Percentiles rank a stretch among this genome's conserved stretches.
Evolutionary conservation across 2,113 vertebrate genomes (phyloP).

Genomic region (Oryzias celebensis): DNA sequence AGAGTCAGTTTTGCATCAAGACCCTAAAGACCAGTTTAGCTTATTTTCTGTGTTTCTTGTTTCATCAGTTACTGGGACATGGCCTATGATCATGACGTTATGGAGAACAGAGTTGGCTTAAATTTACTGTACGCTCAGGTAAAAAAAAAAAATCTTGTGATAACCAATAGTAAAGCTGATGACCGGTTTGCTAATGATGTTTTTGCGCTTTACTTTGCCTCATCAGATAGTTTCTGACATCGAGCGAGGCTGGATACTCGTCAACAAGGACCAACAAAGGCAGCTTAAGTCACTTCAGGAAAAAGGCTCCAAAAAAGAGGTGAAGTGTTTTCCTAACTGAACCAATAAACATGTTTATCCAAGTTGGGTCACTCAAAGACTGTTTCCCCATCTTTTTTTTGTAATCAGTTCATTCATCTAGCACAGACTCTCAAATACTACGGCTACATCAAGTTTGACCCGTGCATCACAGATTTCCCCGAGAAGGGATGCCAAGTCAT

Average conservation of each 20-base stretch:
- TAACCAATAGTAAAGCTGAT: no score
- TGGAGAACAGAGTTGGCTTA: slow-evolving; percentile 93
- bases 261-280: slow-evolving; percentile 95
- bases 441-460: slow-evolving; percentile 95
- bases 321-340: slow-evolving; percentile 40
- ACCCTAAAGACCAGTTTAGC: neutral
- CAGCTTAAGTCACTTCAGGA: slow-evolving; percentile 98
- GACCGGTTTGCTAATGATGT: no score
- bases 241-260: slow-evolving; percentile 93
- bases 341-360: slow-evolving; percentile 6
- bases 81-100: slow-evolving; percentile 90
- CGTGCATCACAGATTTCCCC: slow-evolving; percentile 95
- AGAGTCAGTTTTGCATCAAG: neutral
- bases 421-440: slow-evolving; percentile 97
- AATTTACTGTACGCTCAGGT: slow-evolving; percentile 96
- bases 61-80: slow-evolving; percentile 93
- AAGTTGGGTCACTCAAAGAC: neutral
- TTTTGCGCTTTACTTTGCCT: slow-evolving; percentile 17
- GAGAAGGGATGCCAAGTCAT: slow-evolving; percentile 97
- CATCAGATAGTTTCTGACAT: slow-evolving; percentile 93
- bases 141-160: slow-evolving; percentile 22
- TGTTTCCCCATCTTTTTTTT: neutral
- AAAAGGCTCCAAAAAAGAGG: slow-evolving; percentile 98
- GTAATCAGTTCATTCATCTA: slow-evolving; percentile 87
- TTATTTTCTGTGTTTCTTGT: slow-evolving; percentile 5